Conservation (phyloP, 2,888 invertebrate species). For the Prosapia bicincta region DNA sequence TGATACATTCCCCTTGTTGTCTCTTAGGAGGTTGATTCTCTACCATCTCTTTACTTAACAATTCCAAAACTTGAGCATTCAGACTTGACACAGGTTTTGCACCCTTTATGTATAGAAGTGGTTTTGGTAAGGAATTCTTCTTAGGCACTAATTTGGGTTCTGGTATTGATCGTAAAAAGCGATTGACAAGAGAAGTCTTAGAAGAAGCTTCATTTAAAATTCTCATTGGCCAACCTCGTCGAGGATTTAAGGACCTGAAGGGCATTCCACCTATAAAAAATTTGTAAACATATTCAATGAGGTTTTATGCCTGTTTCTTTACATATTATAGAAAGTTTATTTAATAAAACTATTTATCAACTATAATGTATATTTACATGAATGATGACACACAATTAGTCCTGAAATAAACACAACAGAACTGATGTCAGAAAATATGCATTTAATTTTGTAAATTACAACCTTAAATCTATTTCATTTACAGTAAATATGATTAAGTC, state of each 20-base stretch:
- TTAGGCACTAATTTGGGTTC: conserved; percentile 14
- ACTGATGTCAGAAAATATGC: too few species aligned
- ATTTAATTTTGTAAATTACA: too few species aligned
- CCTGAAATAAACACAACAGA: too few species aligned
- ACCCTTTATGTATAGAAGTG: conserved; percentile 13
- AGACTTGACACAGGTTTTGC: conserved; percentile 20
- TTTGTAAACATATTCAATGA: too few species aligned
- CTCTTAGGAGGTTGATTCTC: conserved; percentile 1
- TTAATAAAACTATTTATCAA: too few species aligned
- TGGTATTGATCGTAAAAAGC: conserved; percentile 27
- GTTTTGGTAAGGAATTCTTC: conserved; percentile 4
- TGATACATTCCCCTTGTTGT: conserved; percentile 10
- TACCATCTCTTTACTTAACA: conserved; percentile 17
- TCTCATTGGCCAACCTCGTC: conserved; percentile 7
- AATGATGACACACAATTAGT: too few species aligned
- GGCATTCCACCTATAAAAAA: background rate
- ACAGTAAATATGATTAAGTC: too few species aligned
- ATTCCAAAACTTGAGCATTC: conserved; percentile 11
- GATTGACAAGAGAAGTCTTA: conserved; percentile 27
- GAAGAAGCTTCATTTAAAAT: conserved; percentile 25
- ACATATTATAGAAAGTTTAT: too few species aligned
- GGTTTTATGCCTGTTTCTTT: too few species aligned
- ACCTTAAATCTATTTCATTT: too few species aligned
- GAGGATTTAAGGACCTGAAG: background rate
- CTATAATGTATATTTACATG: too few species aligned